Conservation (phyloP, 1,140 invertebrate genomes). For the Phortica variegata region DNA sequence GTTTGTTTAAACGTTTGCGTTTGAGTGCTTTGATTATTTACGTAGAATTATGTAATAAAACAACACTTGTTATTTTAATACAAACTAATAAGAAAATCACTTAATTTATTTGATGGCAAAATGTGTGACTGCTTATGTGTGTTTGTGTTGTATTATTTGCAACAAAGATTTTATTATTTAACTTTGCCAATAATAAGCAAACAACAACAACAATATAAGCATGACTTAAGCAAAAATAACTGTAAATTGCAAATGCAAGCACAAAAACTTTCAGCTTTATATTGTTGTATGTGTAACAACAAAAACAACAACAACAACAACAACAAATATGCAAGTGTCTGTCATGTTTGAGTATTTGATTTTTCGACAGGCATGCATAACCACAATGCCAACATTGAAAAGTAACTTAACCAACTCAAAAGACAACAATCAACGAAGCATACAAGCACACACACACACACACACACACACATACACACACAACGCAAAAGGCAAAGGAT, state of each 20-base stretch:
- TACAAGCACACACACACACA: constrained; percentile 10
- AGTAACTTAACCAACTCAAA: constrained; percentile 18
- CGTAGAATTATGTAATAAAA: constrained; percentile 45
- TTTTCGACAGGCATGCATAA: constrained; percentile 27
- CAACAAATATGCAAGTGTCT: constrained; percentile 26
- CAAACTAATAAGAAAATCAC: too few species aligned
- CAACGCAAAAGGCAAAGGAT: not conserved
- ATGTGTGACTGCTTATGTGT: too few species aligned
- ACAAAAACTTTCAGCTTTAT: constrained; percentile 22
- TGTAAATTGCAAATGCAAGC: constrained; percentile 15
- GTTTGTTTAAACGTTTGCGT: constrained; percentile 26
- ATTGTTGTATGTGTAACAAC: constrained; percentile 43
- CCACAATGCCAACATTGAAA: constrained; percentile 23
- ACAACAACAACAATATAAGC: too few species aligned
- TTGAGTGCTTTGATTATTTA: too few species aligned
- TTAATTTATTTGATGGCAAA: too few species aligned
- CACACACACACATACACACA: not conserved
- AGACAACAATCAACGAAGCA: constrained; percentile 1
- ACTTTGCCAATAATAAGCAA: too few species aligned
- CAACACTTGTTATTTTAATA: constrained; percentile 34
- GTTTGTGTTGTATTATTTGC: too few species aligned
- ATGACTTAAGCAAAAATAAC: too few species aligned
- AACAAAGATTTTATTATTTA: too few species aligned
- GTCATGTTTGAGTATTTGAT: too few species aligned
- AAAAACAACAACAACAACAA: constrained; percentile 34